Evolutionary conservation across 2,797 vertebrate species (phyloP), one percentile per base, ranked within the genome.

Genomic region (Florisuga fusca): DNA sequence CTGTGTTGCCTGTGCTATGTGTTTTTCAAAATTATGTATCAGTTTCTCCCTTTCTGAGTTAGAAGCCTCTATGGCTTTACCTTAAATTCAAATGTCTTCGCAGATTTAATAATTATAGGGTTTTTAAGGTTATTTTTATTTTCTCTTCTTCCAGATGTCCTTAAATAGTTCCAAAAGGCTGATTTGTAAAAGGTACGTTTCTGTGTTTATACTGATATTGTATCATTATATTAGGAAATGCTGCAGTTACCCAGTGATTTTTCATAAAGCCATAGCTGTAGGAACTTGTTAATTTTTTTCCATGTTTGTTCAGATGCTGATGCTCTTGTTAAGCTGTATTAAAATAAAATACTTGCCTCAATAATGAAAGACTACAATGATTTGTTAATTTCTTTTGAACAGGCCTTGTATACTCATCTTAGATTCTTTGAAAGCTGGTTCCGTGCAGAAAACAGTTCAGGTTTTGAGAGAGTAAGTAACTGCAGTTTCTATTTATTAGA

Each of bases 341-440:
- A 18, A 81, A 62, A 93, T 15, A 51, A 81, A 94, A 34, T 26
- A 41, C 14, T 63, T 81, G 12, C 5, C 87, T 80, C 15, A 17
- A 8, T 74, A 71, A 45, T 72, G 45, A 46, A 83, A 68, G 63
- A 46, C 34, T 75, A 43, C 51, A 57, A 3, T 94, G 17, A 78
- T 86, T 77, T 96, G 10, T 78, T 72, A 77, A 22, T 92, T 94
- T 94, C 15, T 94, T 95, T 15, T 93, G 33, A 95, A n/a, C 91
- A 99, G 99, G 94, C 99, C 99, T 34, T 99, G 99, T 79, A 99
- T 99, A 97, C 98, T 99, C 38, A 98, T 99, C 94, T 98, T 99
- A 93, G 99, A 99, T 96, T 99, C 99, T 82, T 98, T 99, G 87
- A 99, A 99, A 97, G 97, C 98, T 31, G 98, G 98, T 79, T 98